Evolutionary conservation across 2,888 invertebrate species (phyloP).

Genomic region (Limnephilus rhombicus): DNA sequence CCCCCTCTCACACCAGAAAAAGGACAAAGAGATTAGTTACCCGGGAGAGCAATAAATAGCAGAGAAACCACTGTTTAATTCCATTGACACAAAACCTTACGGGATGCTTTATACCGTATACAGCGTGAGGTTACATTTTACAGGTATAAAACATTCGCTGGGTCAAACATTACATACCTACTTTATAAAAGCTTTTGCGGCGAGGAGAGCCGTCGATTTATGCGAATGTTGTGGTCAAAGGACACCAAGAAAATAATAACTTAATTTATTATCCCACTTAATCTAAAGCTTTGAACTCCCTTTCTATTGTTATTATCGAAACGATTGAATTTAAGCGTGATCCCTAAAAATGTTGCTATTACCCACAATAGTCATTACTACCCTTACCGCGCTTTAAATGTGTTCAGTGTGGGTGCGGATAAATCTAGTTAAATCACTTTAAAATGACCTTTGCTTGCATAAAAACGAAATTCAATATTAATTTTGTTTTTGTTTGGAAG

Average conservation of each 20-base stretch:
- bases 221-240: background rate
- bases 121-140: conserved; percentile 8
- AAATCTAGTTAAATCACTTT: too few species aligned
- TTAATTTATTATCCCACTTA: background rate
- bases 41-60: conserved; percentile 52
- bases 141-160: conserved; percentile 21
- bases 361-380: too few species aligned
- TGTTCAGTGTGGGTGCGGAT: too few species aligned
- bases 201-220: background rate
- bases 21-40: conserved; percentile 60
- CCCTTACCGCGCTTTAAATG: too few species aligned
- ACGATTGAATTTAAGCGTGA: too few species aligned
- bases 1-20: conserved; percentile 36
- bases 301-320: background rate
- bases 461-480: too few species aligned
- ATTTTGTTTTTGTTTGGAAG: too few species aligned
- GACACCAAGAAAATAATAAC: background rate
- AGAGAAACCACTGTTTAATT: conserved; percentile 45
- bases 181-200: background rate
- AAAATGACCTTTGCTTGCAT: too few species aligned
- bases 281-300: background rate
- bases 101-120: background rate
- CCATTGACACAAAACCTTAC: conserved; percentile 52
- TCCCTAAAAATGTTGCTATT: too few species aligned
- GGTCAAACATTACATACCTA: background rate